Percentiles rank a stretch among this genome's conserved stretches.
Evolutionary conservation across 2,888 invertebrate genomes (phyloP).

Genomic region (Drosophila flavopinicola): DNA sequence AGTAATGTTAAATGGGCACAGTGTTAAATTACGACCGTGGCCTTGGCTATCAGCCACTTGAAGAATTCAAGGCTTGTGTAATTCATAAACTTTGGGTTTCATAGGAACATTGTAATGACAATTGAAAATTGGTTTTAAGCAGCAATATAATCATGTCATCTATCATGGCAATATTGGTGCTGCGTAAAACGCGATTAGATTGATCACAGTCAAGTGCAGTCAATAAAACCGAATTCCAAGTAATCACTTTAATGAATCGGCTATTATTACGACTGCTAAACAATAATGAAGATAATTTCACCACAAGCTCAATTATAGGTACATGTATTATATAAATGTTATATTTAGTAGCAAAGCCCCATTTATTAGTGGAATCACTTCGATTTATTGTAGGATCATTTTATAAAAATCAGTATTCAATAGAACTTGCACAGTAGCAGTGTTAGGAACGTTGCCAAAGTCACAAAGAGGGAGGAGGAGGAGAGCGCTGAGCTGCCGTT

Average conservation of each 20-base stretch:
- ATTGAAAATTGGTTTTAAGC: constrained; percentile 7
- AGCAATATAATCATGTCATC: background rate
- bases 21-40: constrained; percentile 12
- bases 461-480: constrained; percentile 42
- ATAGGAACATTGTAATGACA: constrained; percentile 20
- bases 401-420: constrained; percentile 21
- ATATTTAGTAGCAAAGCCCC: background rate
- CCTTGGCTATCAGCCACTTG: background rate
- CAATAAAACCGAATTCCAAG: constrained; percentile 32
- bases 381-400: background rate
- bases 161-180: constrained; percentile 18
- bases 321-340: background rate
- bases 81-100: constrained; percentile 9
- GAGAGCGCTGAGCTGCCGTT: constrained; percentile 44
- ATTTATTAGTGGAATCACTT: background rate
- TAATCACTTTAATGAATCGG: constrained; percentile 13
- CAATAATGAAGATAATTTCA: constrained; percentile 10
- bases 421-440: constrained; percentile 30
- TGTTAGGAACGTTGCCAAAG: constrained; percentile 30
- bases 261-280: background rate
- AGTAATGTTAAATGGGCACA: background rate
- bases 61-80: background rate
- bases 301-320: background rate
- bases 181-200: constrained; percentile 48
- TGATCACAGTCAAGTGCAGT: constrained; percentile 27